Conservation (phyloP, 1,140 invertebrate species). For the Hyposmocoma kahamanoa region DNA sequence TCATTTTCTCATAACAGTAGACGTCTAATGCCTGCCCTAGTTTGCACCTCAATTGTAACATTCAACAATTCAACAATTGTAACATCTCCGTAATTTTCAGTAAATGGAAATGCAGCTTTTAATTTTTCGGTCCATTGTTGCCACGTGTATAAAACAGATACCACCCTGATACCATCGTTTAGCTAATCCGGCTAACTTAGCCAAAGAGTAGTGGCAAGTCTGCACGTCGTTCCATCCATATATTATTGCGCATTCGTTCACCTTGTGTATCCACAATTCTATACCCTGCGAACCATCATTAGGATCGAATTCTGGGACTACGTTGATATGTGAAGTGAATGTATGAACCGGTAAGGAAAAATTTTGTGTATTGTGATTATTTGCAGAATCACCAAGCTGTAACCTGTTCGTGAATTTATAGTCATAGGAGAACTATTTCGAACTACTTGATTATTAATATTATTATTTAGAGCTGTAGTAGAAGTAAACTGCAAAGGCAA, state of each 20-base stretch:
- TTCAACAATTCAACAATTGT: background rate
- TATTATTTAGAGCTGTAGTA: background rate
- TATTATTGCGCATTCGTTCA: constrained; percentile 13
- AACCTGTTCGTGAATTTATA: too few relatives aligned
- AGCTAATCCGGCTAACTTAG: constrained; percentile 10
- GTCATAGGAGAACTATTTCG: too few relatives aligned
- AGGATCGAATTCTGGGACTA: constrained; percentile 2
- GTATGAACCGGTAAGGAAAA: background rate
- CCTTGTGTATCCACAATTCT: constrained; percentile 1
- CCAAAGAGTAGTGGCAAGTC: constrained; percentile 8
- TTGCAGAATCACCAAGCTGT: background rate
- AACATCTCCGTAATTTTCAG: constrained; percentile 8
- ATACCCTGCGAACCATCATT: background rate
- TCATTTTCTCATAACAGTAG: constrained; percentile 9
- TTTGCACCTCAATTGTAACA: constrained; percentile 5
- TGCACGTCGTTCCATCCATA: constrained; percentile 13
- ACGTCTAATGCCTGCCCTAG: constrained; percentile 4
- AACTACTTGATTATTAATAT: background rate
- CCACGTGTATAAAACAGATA: constrained; percentile 10
- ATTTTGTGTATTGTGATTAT: background rate
- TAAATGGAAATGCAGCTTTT: constrained; percentile 11
- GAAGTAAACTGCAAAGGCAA: background rate
- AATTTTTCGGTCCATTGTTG: constrained; percentile 12
- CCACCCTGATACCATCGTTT: constrained; percentile 16
- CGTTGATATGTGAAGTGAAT: background rate